phyloP scores from a whole-genome alignment of 2,113 vertebrate species.

The Tiliqua scincoides region DNA sequence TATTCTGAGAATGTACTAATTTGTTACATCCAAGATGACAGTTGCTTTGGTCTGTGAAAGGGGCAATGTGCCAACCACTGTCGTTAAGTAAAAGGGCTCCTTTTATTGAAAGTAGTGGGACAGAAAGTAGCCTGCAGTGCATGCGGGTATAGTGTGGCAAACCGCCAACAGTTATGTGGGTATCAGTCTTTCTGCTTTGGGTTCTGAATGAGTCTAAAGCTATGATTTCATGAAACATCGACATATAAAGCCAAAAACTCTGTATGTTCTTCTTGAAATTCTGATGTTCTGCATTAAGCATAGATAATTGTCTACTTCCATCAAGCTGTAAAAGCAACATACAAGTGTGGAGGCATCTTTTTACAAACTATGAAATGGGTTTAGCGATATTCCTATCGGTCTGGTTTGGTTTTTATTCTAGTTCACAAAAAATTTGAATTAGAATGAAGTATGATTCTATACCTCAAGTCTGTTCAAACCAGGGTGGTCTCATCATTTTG shows the following conservation, averaged over 20 bases:
- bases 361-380: constrained; percentile 79
- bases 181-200: constrained; percentile 69
- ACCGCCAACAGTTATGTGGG: constrained; percentile 76
- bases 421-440: constrained; percentile 80
- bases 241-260: constrained; percentile 75
- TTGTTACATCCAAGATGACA: constrained; percentile 98
- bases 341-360: constrained; percentile 73
- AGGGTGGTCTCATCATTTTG: constrained; percentile 89
- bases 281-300: constrained; percentile 79
- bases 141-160: constrained; percentile 74
- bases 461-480: constrained; percentile 82
- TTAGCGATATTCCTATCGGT: constrained; percentile 75
- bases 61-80: constrained; percentile 84
- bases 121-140: constrained; percentile 82
- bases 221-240: constrained; percentile 78
- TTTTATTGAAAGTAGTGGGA: constrained; percentile 86
- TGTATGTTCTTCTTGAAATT: constrained; percentile 73
- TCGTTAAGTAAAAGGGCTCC: constrained; percentile 81
- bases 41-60: constrained; percentile 87
- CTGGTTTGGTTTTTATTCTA: constrained; percentile 64
- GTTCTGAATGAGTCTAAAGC: constrained; percentile 74
- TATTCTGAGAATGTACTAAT: constrained; percentile 99
- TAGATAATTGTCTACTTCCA: constrained; percentile 82
- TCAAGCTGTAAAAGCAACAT: constrained; percentile 78
- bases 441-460: constrained; percentile 84